Base-by-base conservation (phyloP, 2,888 invertebrate species). In the Orthonevra nobilis region DNA sequence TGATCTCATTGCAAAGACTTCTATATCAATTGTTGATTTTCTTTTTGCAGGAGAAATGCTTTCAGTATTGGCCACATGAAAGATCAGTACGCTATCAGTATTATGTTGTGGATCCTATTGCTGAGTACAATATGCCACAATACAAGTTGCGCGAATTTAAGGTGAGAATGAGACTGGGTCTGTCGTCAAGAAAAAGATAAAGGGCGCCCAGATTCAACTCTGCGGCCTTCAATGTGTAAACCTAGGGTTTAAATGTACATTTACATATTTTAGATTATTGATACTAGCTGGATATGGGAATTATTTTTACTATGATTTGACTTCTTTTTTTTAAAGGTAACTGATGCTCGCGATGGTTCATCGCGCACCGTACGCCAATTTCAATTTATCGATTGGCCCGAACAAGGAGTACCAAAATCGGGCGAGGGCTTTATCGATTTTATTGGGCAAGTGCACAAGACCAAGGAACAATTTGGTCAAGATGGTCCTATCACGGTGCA, bases 341-440 rank as follows among this genome's bases (percentile, higher is more conserved):
- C 98, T 63, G 99, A 99, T 89, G 97, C 98, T 12, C 93, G 98
- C 83, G 98, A 99, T 88, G 98, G 98, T 0, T 96, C 98, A 52
- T 97, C 98, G 4, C 92, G 99, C 73, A 98, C 98, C 19, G 94
- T 98, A 30, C 92, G 98, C 56, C 98, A 98, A 89, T 98, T 98
- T 91, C 98, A 97, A 86, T 97, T 97, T 89, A 96, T 95, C 70
- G 97, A 97, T 89, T 97, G 97, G 97, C 97, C 97, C 0, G 99
- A 95, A 87, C 97, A 95, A 87, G 96, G 98, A 17, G 98, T 98
- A 28, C 99, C 99, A 5, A 98, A 98, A 89, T 97, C 96, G 34
- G 98, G 98, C 0, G 99, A 99, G 87, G 97, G 97, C 34, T 99
- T 99, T 90, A 98, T 99, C 83, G 99, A 99, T 90, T 99, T 99